These are phyloP conservation scores for Oreohelix idahoensis DNA, from an alignment of 1,140 invertebrate species.

Conservation along the genomic window DNA sequence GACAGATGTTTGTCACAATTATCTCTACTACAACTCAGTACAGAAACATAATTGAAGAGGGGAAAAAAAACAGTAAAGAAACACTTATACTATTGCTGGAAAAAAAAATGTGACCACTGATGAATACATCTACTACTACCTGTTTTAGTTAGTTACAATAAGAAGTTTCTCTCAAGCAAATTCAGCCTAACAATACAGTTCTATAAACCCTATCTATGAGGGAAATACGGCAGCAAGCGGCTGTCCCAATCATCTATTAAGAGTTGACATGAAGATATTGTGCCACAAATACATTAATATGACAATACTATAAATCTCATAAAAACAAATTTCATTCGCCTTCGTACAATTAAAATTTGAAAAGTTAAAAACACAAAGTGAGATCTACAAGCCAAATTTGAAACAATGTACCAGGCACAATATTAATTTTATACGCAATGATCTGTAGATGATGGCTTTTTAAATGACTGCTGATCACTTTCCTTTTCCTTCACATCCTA, in stretches of 20 bases:
- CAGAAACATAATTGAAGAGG: neutral
- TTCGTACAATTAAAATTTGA: neutral
- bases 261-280: neutral
- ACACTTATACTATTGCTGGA: conserved; percentile 8
- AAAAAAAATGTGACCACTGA: conserved; percentile 26
- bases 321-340: neutral
- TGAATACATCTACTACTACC: conserved; percentile 35
- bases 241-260: neutral
- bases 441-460: neutral
- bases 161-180: conserved; percentile 34
- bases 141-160: conserved; percentile 23
- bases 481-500: conserved; percentile 35
- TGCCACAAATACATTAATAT: neutral
- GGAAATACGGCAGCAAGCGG: conserved; percentile 31
- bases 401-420: too few relatives aligned
- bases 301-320: neutral
- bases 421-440: neutral
- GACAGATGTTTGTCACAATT: conserved; percentile 36
- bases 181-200: conserved; percentile 36
- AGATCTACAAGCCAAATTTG: too few relatives aligned
- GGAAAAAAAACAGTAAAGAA: conserved; percentile 19
- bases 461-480: neutral
- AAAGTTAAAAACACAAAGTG: neutral
- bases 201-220: conserved; percentile 31
- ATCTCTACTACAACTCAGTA: conserved; percentile 38